Base-by-base conservation (phyloP, 2,888 invertebrate species). In the Himalopsyche anomala region DNA sequence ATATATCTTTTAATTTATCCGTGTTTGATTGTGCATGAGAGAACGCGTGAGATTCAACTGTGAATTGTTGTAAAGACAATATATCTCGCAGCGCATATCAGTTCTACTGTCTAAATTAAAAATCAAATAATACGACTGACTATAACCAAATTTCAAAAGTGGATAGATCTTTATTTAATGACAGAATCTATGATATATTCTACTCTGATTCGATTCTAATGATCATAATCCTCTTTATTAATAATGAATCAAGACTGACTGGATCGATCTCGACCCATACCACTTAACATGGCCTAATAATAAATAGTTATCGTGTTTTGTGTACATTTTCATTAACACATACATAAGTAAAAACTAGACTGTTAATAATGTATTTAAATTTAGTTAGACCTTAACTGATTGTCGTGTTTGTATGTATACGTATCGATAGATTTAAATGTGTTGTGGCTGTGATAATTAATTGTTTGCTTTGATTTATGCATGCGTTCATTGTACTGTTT, bases 391-490 rank as follows among this genome's bases (percentile, higher is more conserved):
- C 62, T 19, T 19, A 62, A 19, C 62, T 62, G 62, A 62, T 15
- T 28, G 28, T 28, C 9, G 28, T 62, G 19, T 19, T 19, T 62
- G 62, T 62, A 62, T n/a, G 28, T 62, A n/a, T 19, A 19, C 4
- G 62, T 62, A 62, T 62, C 5, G 19, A 11, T 62, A 62, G 19
- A 62, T 62, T 28, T 62, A 62, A 62, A 19, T 62, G 62, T 62
- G 62, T 62, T 28, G 15, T n/a, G 62, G n/a, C 62, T 62, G 62
- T 62, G 62, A 62, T 62, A 19, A 62, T 19, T 62, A 28, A 62
- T 62, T 19, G 62, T 79, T 36, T 86, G 42, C 40, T 17, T 36
- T 42, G 87, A 85, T 82, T 90, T 91, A 62, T 8, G 36, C 62
- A 54, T 54, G 36, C 56, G 40, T 42, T 45, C 15, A 15, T 15